Conservation (phyloP, 2,797 vertebrate species). For the Synanceia verrucosa region DNA sequence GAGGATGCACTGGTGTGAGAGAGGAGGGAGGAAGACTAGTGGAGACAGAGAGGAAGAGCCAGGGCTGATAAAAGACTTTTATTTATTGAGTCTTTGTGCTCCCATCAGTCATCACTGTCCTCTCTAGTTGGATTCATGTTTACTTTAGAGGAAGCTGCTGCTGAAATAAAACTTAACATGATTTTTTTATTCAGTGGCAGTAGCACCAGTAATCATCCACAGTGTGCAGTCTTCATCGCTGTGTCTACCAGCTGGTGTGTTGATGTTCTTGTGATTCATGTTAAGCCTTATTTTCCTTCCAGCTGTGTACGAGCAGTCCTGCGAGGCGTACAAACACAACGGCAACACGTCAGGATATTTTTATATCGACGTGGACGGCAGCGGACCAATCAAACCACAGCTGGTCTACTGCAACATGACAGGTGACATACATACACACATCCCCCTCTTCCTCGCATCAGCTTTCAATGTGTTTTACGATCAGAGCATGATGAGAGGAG, state of each 20-base stretch:
- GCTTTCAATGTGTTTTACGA: neutral
- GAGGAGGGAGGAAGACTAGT: neutral
- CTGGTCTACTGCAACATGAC: constrained; percentile 85
- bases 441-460: neutral
- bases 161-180: constrained; percentile 8
- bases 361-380: constrained; percentile 82
- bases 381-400: constrained; percentile 78
- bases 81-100: constrained; percentile 19
- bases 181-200: constrained; percentile 9
- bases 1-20: neutral
- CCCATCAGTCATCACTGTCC: constrained; percentile 9
- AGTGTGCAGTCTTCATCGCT: neutral
- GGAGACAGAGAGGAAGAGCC: neutral
- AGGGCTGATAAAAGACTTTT: constrained; percentile 14
- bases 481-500: constrained; percentile 30
- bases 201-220: constrained; percentile 8
- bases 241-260: neutral
- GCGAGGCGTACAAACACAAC: constrained; percentile 81
- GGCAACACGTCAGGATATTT: constrained; percentile 80
- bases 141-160: constrained; percentile 5
- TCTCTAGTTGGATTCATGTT: neutral
- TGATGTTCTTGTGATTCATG: constrained; percentile 1
- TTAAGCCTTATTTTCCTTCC: constrained; percentile 32
- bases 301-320: constrained; percentile 82
- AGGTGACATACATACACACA: constrained; percentile 58